A percentile compares a stretch with the other conserved stretches of the same genome.
Conservation (phyloP, 2,888 invertebrate genomes). For the Dicycla oo region DNA sequence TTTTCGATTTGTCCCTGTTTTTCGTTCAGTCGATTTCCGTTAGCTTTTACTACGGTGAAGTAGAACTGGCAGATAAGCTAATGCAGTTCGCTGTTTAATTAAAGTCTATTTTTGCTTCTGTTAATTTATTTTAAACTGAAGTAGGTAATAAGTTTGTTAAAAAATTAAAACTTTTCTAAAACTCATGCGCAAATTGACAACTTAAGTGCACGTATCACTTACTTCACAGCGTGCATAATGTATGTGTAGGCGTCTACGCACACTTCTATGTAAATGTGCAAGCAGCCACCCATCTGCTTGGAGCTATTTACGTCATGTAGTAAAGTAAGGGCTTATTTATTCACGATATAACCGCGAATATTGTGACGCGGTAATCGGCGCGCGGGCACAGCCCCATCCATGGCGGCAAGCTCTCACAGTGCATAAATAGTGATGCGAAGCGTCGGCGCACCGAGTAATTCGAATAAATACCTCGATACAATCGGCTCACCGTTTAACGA, state of each 20-base stretch:
- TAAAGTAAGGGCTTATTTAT: conserved; percentile 77
- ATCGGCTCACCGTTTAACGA: conserved; percentile 89
- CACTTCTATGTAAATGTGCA: conserved; percentile 57
- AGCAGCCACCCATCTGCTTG: conserved; percentile 49
- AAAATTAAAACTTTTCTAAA: neutral
- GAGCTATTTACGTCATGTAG: conserved; percentile 72
- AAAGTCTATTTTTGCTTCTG: conserved; percentile 22
- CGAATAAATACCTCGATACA: conserved; percentile 88
- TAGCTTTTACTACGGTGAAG: conserved; percentile 34
- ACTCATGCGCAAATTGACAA: conserved; percentile 16
- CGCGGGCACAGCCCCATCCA: conserved; percentile 67
- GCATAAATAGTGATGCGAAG: conserved; percentile 85
- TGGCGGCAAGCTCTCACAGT: conserved; percentile 73
- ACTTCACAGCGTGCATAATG: conserved; percentile 24
- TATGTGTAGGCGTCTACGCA: conserved; percentile 28
- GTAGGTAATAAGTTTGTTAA: neutral
- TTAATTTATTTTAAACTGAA: conserved; percentile 28
- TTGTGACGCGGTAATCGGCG: conserved; percentile 74
- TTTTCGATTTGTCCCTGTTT: conserved; percentile 46
- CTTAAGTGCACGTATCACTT: conserved; percentile 20
- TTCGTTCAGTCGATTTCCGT: conserved; percentile 34
- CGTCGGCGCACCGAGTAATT: conserved; percentile 82
- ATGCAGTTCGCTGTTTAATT: conserved; percentile 31
- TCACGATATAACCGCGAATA: conserved; percentile 76
- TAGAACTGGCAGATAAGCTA: conserved; percentile 20